Percentiles rank a stretch among this genome's conserved stretches.
phyloP scores from a whole-genome alignment of 2,888 invertebrate genomes.

The Petrophora chlorosata region DNA sequence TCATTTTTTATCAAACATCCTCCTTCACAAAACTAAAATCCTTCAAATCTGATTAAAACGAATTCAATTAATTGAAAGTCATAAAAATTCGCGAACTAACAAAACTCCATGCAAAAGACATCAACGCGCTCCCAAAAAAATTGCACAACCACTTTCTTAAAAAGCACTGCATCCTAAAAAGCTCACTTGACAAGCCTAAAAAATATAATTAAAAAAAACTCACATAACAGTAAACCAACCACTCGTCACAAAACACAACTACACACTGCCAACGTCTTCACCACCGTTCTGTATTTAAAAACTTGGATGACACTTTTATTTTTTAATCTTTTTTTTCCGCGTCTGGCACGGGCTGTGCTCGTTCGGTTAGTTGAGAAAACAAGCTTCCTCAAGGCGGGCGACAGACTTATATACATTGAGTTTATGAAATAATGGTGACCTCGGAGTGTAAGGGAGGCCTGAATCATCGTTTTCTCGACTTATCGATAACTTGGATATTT shows the following conservation, averaged over 20 bases:
- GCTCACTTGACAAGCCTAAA: not conserved
- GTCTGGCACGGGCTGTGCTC: conserved; percentile 21
- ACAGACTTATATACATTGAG: conserved; percentile 43
- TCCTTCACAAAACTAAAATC: not conserved
- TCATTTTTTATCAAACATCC: too few species aligned
- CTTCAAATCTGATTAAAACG: not conserved
- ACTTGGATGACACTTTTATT: conserved; percentile 21
- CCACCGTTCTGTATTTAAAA: conserved; percentile 33
- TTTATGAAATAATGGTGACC: conserved; percentile 43
- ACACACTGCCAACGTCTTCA: conserved; percentile 27
- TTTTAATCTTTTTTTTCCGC: conserved; percentile 13
- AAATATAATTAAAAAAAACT: conserved; percentile 26
- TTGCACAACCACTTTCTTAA: conserved; percentile 3
- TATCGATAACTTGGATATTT: conserved; percentile 8
- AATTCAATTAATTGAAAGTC: not conserved
- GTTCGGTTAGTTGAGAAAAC: conserved; percentile 38
- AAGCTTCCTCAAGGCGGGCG: conserved; percentile 37
- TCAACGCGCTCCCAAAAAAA: conserved; percentile 12
- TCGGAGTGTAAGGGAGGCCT: conserved; percentile 16
- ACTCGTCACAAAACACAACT: conserved; percentile 30
- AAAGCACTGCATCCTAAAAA: not conserved
- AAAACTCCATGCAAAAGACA: conserved; percentile 10
- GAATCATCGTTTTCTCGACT: conserved; percentile 16
- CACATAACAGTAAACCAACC: conserved; percentile 32
- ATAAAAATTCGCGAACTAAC: not conserved